phyloP scores from a whole-genome alignment of 2,888 invertebrate genomes.

The Monoplex corrugatus region DNA sequence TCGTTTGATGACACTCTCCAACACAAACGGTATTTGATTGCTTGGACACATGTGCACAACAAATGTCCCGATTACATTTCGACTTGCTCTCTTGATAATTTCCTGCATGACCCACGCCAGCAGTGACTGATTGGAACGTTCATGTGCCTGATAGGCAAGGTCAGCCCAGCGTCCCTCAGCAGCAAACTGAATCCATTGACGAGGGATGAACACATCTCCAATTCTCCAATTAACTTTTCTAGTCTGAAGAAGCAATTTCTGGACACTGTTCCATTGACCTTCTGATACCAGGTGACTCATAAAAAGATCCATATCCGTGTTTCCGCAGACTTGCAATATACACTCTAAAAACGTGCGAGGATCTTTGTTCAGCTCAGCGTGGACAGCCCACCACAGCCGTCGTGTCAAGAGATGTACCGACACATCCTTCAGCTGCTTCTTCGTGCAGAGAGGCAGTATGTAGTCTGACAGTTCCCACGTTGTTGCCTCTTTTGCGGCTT shows the following conservation, averaged over 20 bases:
- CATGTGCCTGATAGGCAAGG: background rate
- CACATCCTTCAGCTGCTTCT: background rate
- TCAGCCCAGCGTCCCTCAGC: background rate
- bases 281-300: background rate
- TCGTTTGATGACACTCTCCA: background rate
- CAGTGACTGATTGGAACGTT: background rate
- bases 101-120: background rate
- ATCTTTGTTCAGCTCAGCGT: background rate
- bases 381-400: background rate
- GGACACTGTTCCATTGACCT: background rate
- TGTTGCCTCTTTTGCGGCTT: background rate
- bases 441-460: background rate
- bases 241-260: background rate
- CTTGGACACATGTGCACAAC: background rate
- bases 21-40: background rate
- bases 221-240: background rate
- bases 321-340: background rate
- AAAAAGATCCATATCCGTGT: background rate
- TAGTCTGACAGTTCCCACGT: background rate
- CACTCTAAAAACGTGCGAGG: background rate
- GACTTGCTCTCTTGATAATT: background rate
- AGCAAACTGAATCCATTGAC: background rate
- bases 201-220: background rate
- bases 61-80: background rate
- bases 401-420: background rate